These are phyloP conservation scores for Olivierus martensii DNA, from an alignment of 1,140 invertebrate species.

Conservation along the genomic window DNA sequence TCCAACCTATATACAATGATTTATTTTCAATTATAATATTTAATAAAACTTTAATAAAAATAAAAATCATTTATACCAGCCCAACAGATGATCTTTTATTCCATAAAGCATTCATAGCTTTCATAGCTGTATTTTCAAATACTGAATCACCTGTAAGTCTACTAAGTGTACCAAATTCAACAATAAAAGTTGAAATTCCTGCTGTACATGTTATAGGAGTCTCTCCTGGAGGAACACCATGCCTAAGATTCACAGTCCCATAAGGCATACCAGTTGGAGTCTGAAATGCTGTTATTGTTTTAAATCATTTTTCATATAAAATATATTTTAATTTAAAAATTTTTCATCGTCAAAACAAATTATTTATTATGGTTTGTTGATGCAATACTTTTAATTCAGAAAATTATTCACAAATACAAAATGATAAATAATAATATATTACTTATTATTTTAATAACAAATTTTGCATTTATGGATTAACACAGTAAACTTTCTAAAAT, in stretches of 20 bases:
- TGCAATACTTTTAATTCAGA: too few relatives aligned
- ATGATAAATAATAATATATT: too few relatives aligned
- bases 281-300: too few relatives aligned
- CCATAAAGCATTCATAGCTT: conserved; percentile 79
- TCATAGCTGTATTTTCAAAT: conserved; percentile 84
- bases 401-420: too few relatives aligned
- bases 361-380: not conserved
- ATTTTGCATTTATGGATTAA: too few relatives aligned
- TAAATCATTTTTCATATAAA: too few relatives aligned
- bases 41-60: not conserved
- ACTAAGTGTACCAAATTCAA: conserved; percentile 93
- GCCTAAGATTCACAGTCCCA: conserved; percentile 82
- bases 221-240: conserved; percentile 87
- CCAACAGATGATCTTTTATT: conserved; percentile 72
- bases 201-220: conserved; percentile 96
- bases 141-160: conserved; percentile 86
- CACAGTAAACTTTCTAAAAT: too few relatives aligned
- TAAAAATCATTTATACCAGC: conserved; percentile 34
- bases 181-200: conserved; percentile 85
- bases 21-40: not conserved
- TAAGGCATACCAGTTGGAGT: conserved; percentile 85
- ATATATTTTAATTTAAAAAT: conserved; percentile 7
- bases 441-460: too few relatives aligned
- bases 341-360: not conserved
- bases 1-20: conserved; percentile 45